Conservation (phyloP, 2,113 vertebrate genomes). For the Aythya baeri region DNA sequence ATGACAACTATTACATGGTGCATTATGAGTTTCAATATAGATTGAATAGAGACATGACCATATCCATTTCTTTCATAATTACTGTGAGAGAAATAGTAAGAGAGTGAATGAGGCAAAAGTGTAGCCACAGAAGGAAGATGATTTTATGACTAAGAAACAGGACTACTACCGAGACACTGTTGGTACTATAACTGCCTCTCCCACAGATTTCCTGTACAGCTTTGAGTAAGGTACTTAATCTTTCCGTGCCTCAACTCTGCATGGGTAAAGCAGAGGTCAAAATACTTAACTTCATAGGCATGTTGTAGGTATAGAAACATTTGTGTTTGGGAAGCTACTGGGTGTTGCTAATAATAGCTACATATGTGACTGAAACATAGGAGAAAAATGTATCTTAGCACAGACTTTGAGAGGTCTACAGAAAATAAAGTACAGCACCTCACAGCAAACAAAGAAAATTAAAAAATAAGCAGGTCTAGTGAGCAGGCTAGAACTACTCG, state of each 20-base stretch:
- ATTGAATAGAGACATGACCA: slow-evolving; percentile 7
- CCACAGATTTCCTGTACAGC: slow-evolving; percentile 48
- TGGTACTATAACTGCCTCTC: slow-evolving; percentile 31
- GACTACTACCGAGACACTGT: neutral
- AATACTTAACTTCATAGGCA: slow-evolving; percentile 54
- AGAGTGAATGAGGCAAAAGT: slow-evolving; percentile 17
- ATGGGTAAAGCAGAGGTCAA: slow-evolving; percentile 46
- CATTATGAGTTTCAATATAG: slow-evolving; percentile 42
- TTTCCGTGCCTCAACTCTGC: slow-evolving; percentile 23
- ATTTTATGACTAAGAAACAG: slow-evolving; percentile 26
- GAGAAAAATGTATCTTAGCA: neutral
- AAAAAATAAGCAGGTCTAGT: neutral
- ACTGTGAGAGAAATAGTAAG: slow-evolving; percentile 19
- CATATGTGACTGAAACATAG: neutral
- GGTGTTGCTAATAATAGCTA: slow-evolving; percentile 7
- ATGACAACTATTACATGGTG: neutral
- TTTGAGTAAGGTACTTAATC: slow-evolving; percentile 52
- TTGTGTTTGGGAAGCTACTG: slow-evolving; percentile 29
- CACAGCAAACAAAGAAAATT: neutral
- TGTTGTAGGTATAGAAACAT: slow-evolving; percentile 39
- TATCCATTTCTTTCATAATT: slow-evolving; percentile 38
- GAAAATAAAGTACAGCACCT: neutral
- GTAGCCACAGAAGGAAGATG: slow-evolving; percentile 35
- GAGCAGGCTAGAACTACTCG: neutral
- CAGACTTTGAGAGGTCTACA: neutral